phyloP scores from a whole-genome alignment of 2,113 vertebrate genomes.

The Etia nguti region DNA sequence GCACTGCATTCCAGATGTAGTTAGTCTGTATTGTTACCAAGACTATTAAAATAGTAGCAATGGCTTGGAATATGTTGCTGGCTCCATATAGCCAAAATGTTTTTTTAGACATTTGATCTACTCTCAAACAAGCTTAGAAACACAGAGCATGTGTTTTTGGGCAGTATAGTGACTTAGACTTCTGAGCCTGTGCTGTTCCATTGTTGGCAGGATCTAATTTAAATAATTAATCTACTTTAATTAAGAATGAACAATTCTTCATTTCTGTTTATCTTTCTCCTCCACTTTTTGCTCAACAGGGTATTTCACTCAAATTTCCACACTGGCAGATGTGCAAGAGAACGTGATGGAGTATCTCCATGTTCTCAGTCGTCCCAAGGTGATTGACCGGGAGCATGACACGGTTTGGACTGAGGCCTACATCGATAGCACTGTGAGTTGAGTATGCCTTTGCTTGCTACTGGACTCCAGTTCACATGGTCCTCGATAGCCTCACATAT shows the following conservation, averaged over 20 bases:
- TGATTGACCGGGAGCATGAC: slow-evolving; percentile 96
- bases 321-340: slow-evolving; percentile 95
- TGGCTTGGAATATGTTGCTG: background rate
- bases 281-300: slow-evolving; percentile 68
- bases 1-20: background rate
- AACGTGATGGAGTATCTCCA: slow-evolving; percentile 99
- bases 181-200: background rate
- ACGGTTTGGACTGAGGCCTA: slow-evolving; percentile 98
- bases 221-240: background rate
- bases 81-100: background rate
- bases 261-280: background rate
- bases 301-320: slow-evolving; percentile 98
- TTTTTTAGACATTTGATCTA: background rate
- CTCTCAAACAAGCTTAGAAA: background rate
- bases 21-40: background rate
- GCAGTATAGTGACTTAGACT: background rate
- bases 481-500: background rate
- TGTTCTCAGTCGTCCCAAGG: slow-evolving; percentile 94
- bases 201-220: background rate
- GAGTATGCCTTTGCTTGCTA: background rate
- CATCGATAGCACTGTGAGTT: slow-evolving; percentile 96
- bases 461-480: background rate
- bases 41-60: background rate
- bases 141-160: background rate
- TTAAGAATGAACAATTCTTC: background rate